phyloP scores from a whole-genome alignment of 2,113 vertebrate genomes.

The Serinus canaria region DNA sequence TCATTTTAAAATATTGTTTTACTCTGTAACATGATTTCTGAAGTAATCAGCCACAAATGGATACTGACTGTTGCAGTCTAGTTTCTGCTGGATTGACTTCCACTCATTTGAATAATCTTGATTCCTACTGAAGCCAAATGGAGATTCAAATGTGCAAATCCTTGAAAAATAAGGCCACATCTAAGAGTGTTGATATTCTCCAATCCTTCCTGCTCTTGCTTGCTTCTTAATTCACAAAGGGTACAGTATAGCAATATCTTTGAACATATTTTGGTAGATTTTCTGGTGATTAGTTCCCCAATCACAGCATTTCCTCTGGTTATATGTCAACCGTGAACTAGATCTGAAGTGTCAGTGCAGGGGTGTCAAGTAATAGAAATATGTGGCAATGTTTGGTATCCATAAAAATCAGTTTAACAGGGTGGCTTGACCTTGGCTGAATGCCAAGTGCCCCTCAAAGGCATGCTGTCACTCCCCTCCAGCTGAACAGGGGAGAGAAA shows the following conservation, averaged over 20 bases:
- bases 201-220: neutral
- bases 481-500: neutral
- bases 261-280: neutral
- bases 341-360: neutral
- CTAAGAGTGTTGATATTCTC: neutral
- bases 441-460: neutral
- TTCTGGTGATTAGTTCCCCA: neutral
- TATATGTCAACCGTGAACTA: neutral
- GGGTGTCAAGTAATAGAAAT: neutral
- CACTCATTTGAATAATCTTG: neutral
- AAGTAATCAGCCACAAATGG: neutral
- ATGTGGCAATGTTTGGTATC: neutral
- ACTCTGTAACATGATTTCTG: neutral
- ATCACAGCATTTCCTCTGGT: neutral
- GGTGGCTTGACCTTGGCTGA: neutral
- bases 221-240: neutral
- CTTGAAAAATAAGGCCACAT: neutral
- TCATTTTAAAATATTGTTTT: slow-evolving; percentile 19
- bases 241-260: neutral
- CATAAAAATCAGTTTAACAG: neutral
- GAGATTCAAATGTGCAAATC: neutral
- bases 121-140: neutral
- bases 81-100: slow-evolving; percentile 3
- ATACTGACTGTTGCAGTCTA: neutral
- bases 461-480: neutral